phyloP scores from a whole-genome alignment of 1,140 invertebrate species.

The Tribolium madens region DNA sequence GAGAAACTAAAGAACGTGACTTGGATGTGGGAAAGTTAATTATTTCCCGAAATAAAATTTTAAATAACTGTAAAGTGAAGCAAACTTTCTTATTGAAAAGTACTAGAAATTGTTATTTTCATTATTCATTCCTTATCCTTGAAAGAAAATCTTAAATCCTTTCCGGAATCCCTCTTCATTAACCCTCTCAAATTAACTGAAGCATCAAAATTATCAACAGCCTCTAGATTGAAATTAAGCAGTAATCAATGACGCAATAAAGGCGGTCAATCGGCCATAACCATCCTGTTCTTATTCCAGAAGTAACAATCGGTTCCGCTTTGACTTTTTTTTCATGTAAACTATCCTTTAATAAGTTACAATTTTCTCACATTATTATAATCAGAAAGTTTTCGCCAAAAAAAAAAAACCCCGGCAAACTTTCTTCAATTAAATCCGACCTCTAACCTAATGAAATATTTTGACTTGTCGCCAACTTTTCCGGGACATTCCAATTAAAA shows the following conservation, averaged over 20 bases:
- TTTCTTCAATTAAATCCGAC: not conserved
- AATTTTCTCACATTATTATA: conserved; percentile 1
- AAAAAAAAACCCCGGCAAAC: not conserved
- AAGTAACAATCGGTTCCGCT: conserved; percentile 22
- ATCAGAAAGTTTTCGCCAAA: not conserved
- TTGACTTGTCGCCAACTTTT: not conserved
- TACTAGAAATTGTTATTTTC: too few relatives aligned
- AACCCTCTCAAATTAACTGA: too few relatives aligned
- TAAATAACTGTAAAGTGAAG: too few relatives aligned
- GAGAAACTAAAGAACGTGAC: not conserved
- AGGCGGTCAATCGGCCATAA: conserved; percentile 21
- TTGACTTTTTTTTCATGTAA: not conserved
- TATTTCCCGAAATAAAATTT: not conserved
- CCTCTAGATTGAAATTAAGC: not conserved
- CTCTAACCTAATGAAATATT: not conserved
- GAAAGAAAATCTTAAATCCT: too few relatives aligned
- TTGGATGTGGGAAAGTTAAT: not conserved
- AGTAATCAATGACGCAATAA: conserved; percentile 4
- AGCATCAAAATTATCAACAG: not conserved
- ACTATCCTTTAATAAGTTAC: not conserved
- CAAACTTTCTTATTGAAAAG: too few relatives aligned
- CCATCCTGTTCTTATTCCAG: conserved; percentile 3
- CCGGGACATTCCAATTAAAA: conserved; percentile 24
- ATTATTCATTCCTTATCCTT: too few relatives aligned
- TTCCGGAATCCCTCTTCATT: too few relatives aligned